Evolutionary conservation across 1,140 invertebrate species (phyloP).

Genomic region (Geopemphigus sp.): DNA sequence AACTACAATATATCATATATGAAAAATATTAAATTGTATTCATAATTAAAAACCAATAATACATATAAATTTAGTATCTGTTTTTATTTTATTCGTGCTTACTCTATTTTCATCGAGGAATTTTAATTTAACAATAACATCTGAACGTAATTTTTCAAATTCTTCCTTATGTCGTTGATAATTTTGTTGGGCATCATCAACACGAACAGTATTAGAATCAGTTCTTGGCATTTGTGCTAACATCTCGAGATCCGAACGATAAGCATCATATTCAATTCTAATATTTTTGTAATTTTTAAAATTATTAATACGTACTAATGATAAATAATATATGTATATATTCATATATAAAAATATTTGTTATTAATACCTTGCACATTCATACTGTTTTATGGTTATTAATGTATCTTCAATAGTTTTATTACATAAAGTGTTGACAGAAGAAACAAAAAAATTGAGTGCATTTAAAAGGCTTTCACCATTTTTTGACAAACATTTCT

Average conservation of each 20-base stretch:
- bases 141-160: slow-evolving; percentile 86
- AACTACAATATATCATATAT: too few species aligned
- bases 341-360: background rate
- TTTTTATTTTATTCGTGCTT: slow-evolving; percentile 54
- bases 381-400: slow-evolving; percentile 88
- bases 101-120: slow-evolving; percentile 96
- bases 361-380: slow-evolving; percentile 73
- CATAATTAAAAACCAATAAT: too few species aligned
- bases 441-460: slow-evolving; percentile 93
- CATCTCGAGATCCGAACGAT: slow-evolving; percentile 85
- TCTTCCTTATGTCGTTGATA: slow-evolving; percentile 82
- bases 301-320: background rate
- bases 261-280: slow-evolving; percentile 96
- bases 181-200: slow-evolving; percentile 78
- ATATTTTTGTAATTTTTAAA: background rate
- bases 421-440: slow-evolving; percentile 90
- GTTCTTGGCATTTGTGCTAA: slow-evolving; percentile 64
- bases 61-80: background rate
- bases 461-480: slow-evolving; percentile 88
- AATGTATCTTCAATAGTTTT: slow-evolving; percentile 97
- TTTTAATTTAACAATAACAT: slow-evolving; percentile 92
- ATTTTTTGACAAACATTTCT: slow-evolving; percentile 89
- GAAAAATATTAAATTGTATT: too few species aligned
- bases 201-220: slow-evolving; percentile 61
- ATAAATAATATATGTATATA: background rate